These are phyloP conservation scores for Labrus mixtus DNA, from an alignment of 2,113 vertebrate species.

Conservation along the genomic window DNA sequence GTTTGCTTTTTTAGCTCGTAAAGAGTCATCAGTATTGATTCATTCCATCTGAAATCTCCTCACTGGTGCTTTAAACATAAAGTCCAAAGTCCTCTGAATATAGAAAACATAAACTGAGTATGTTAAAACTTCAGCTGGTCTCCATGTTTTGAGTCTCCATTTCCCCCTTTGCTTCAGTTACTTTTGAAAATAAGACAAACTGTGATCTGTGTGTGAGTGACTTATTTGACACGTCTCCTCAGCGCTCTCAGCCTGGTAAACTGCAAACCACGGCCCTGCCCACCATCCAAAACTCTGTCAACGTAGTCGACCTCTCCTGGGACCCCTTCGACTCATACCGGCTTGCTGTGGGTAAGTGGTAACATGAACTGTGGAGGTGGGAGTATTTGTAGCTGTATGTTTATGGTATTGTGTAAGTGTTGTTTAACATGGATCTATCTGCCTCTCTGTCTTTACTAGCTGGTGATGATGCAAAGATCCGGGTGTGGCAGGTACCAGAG, in stretches of 20 bases:
- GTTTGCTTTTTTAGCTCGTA: too few relatives aligned
- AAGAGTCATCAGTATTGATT: too few relatives aligned
- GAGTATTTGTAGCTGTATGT: background rate
- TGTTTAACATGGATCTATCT: background rate
- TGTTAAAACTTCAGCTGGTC: too few relatives aligned
- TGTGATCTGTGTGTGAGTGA: background rate
- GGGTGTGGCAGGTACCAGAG: conserved; percentile 89
- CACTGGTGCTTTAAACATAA: too few relatives aligned
- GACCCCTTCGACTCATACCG: conserved; percentile 89
- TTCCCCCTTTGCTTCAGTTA: background rate
- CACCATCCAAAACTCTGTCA: conserved; percentile 91
- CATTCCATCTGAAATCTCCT: too few relatives aligned
- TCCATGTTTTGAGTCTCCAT: background rate
- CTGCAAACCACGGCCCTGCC: conserved; percentile 86
- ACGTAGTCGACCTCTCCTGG: conserved; percentile 91
- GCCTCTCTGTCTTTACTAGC: conserved; percentile 74
- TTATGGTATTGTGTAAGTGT: background rate
- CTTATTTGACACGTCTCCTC: conserved; percentile 27
- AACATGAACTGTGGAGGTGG: background rate
- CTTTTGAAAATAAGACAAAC: background rate
- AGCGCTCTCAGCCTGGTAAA: conserved; percentile 91
- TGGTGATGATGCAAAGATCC: conserved; percentile 94
- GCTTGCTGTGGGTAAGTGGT: conserved; percentile 89
- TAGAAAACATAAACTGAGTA: too few relatives aligned
- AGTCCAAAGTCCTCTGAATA: too few relatives aligned